Conservation (phyloP, 1,140 invertebrate species). For the Cryptotermes secundus region DNA sequence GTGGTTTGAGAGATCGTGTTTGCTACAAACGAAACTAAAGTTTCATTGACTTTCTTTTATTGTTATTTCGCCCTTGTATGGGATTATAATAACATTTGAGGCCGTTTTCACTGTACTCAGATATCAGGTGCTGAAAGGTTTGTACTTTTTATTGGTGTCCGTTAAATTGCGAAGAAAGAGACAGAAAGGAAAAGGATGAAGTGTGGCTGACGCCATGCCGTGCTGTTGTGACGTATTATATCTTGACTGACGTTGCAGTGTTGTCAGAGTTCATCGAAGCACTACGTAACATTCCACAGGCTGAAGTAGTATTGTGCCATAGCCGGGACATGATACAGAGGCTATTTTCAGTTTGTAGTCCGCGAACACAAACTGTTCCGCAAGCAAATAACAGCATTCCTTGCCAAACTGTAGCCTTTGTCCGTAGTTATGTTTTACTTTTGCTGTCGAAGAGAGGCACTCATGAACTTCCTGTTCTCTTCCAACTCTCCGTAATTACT, state of each 20-base stretch:
- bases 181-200: not conserved
- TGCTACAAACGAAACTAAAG: no score
- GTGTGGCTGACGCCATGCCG: not conserved
- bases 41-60: no score
- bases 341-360: not conserved
- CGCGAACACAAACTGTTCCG: not conserved
- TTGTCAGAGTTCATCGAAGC: not conserved
- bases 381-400: not conserved
- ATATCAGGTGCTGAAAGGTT: no score
- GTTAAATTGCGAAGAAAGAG: not conserved
- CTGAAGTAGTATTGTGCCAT: not conserved
- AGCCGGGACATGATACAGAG: not conserved
- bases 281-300: not conserved
- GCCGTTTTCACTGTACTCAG: no score
- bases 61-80: no score
- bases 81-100: no score
- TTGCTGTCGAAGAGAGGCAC: no score
- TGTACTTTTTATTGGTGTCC: no score
- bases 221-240: not conserved
- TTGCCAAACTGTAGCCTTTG: not conserved
- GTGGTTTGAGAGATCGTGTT: no score
- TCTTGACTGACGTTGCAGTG: not conserved
- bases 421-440: not conserved
- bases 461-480: no score
- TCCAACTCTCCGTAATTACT: no score